A percentile compares a stretch with the other conserved stretches of the same genome.
Evolutionary conservation across 2,797 vertebrate species (phyloP).

Genomic region (Tauraco hartlaubi): DNA sequence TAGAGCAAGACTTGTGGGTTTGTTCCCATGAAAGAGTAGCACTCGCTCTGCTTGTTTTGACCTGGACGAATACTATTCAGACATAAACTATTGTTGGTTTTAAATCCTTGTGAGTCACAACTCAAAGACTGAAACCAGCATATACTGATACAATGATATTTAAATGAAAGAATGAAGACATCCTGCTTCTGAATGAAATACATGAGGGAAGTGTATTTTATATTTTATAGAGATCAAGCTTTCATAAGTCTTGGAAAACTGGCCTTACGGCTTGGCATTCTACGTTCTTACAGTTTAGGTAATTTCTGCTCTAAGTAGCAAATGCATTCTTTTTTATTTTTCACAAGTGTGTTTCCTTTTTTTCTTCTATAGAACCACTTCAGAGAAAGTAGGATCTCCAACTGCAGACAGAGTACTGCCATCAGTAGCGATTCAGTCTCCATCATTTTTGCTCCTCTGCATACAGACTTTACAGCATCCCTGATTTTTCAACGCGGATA

Average conservation of each 20-base stretch:
- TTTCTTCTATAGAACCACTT: background rate
- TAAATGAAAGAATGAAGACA: background rate
- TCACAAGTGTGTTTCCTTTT: background rate
- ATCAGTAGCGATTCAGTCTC: background rate
- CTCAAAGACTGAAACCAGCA: background rate
- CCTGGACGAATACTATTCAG: background rate
- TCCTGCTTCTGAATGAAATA: background rate
- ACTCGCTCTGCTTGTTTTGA: background rate
- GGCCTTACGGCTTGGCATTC: background rate
- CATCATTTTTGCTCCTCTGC: fast-evolving
- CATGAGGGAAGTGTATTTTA: background rate
- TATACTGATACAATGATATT: background rate
- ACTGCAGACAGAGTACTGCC: background rate
- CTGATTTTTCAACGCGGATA: background rate
- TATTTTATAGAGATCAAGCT: background rate
- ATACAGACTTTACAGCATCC: background rate
- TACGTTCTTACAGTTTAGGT: background rate
- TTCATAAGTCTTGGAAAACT: background rate
- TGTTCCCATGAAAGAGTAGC: background rate
- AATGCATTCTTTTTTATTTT: background rate
- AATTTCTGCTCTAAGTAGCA: background rate
- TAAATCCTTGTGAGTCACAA: background rate
- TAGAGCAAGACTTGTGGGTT: background rate
- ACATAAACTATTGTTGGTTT: background rate
- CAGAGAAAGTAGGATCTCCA: background rate